Evolutionary conservation across 2,888 invertebrate genomes (phyloP).

Genomic region (Cerastoderma edule): DNA sequence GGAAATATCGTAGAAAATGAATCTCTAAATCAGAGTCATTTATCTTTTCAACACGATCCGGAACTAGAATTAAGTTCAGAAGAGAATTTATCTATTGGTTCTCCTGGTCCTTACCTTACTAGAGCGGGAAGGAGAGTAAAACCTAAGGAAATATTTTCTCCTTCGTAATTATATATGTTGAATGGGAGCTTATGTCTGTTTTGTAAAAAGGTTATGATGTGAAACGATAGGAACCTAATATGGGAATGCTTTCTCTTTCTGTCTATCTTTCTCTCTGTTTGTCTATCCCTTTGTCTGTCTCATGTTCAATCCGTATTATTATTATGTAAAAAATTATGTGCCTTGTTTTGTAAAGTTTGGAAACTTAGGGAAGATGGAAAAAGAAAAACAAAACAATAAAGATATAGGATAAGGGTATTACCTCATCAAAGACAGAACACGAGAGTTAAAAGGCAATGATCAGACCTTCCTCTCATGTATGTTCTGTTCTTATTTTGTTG

Average conservation of each 20-base stretch:
- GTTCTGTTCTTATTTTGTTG: too few species aligned
- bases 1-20: too few species aligned
- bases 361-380: too few species aligned
- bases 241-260: slow-evolving; percentile 1
- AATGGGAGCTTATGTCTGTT: neutral
- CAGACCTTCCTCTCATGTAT: too few species aligned
- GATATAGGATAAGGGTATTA: too few species aligned
- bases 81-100: slow-evolving; percentile 1
- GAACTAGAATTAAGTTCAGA: neutral
- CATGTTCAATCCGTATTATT: neutral
- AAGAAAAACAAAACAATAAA: too few species aligned
- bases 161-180: slow-evolving; percentile 1
- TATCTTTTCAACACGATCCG: too few species aligned
- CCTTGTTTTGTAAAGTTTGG: neutral
- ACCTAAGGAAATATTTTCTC: too few species aligned
- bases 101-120: neutral
- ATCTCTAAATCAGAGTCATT: too few species aligned
- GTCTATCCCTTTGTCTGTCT: neutral
- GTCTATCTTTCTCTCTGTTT: neutral
- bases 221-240: neutral
- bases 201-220: neutral
- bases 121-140: too few species aligned
- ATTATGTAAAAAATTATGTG: neutral
- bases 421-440: too few species aligned
- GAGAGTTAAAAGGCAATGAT: too few species aligned